phyloP scores from a whole-genome alignment of 92 coral and sea anemone species.

The Palythoa heliodiscus region DNA sequence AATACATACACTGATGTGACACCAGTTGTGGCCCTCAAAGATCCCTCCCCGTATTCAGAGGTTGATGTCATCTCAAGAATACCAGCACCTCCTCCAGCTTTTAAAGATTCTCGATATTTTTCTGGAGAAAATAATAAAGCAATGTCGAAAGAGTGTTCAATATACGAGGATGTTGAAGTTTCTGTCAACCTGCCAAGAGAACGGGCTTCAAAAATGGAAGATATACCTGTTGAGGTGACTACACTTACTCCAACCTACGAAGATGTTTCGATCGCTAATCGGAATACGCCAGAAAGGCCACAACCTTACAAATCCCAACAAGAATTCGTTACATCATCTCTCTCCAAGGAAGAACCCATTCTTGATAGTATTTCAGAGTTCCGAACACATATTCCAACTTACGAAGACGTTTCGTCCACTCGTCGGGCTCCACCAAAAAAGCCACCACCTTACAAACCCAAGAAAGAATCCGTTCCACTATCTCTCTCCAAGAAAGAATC shows the following conservation, averaged over 20 bases:
- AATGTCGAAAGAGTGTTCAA: slow-evolving; percentile 1
- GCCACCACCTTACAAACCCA: slow-evolving; percentile 56
- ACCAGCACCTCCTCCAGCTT: slow-evolving; percentile 37
- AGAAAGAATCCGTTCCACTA: background rate
- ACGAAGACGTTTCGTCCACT: background rate
- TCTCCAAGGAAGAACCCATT: background rate
- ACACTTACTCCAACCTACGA: background rate
- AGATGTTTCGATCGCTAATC: background rate
- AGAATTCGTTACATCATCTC: background rate
- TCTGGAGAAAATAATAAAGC: background rate
- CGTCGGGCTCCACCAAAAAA: slow-evolving; percentile 48
- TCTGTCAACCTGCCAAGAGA: background rate
- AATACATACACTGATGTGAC: slow-evolving; percentile 49
- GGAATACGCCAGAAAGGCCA: slow-evolving; percentile 49
- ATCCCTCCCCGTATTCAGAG: slow-evolving; percentile 30
- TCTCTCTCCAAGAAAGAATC: background rate
- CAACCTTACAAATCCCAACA: slow-evolving; percentile 47
- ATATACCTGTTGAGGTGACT: background rate
- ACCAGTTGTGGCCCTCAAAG: background rate
- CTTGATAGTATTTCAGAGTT: background rate
- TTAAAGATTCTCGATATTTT: slow-evolving; percentile 13
- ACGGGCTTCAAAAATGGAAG: background rate
- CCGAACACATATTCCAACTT: background rate
- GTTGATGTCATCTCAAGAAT: slow-evolving; percentile 20
- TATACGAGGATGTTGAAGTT: slow-evolving; percentile 28